Percentiles rank a stretch among this genome's conserved stretches.
Conservation (phyloP, 2,888 invertebrate genomes). For the Tryphoninae sp. region DNA sequence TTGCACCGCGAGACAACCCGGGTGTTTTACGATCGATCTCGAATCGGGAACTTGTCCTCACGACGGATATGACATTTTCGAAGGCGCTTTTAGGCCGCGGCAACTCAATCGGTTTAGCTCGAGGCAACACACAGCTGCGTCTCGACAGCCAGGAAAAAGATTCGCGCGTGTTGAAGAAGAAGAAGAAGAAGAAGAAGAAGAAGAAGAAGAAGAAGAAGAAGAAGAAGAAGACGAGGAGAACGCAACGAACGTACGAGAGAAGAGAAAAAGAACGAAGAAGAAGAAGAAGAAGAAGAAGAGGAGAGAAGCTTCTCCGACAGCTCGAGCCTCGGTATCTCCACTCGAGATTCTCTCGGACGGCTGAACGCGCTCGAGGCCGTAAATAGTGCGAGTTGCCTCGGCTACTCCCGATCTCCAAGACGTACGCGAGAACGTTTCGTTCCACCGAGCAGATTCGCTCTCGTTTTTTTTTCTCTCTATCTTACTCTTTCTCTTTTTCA, state of each 20-base stretch:
- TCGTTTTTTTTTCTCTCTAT: slow-evolving; percentile 16
- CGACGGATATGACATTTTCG: slow-evolving; percentile 59
- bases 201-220: background rate
- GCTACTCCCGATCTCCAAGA: slow-evolving; percentile 43
- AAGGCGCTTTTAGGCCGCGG: slow-evolving; percentile 58
- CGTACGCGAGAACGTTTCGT: slow-evolving; percentile 44
- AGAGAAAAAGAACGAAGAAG: slow-evolving; percentile 20
- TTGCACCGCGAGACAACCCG: background rate
- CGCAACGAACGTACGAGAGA: slow-evolving; percentile 1
- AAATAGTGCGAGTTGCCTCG: slow-evolving; percentile 58
- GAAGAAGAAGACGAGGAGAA: background rate
- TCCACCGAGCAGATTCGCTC: slow-evolving; percentile 36
- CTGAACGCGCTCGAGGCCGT: slow-evolving; percentile 54
- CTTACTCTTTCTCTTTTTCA: background rate
- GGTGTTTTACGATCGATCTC: slow-evolving; percentile 25
- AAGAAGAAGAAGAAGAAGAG: slow-evolving; percentile 27
- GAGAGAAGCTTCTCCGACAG: slow-evolving; percentile 54
- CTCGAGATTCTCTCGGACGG: slow-evolving; percentile 57
- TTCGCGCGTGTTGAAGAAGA: background rate
- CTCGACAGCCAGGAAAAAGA: slow-evolving; percentile 17
- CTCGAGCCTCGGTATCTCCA: slow-evolving; percentile 39
- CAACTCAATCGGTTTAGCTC: slow-evolving; percentile 52
- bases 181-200: background rate
- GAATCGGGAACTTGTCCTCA: slow-evolving; percentile 17
- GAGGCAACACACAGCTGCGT: slow-evolving; percentile 33